Conservation (phyloP, 2,797 vertebrate genomes). For the Sparus aurata region DNA sequence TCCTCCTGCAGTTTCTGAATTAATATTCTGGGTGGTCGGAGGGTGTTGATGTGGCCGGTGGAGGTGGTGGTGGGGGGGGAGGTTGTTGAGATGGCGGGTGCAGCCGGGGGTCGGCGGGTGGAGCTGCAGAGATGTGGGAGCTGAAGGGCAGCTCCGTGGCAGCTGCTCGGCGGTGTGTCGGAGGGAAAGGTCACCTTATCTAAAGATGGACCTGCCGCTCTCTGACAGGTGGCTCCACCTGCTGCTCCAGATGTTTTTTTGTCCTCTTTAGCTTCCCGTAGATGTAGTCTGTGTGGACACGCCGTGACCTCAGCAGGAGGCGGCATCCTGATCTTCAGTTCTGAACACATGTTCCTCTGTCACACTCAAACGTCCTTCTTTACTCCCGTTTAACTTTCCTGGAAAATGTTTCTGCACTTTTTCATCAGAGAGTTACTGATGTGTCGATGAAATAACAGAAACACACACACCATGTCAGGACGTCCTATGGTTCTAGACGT, state of each 20-base stretch:
- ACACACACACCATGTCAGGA: not conserved
- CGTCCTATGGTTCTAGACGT: no score
- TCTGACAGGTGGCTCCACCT: constrained; percentile 52
- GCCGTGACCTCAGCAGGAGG: constrained; percentile 48
- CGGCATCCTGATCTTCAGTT: constrained; percentile 54
- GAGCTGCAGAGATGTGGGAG: not conserved
- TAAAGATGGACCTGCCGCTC: constrained; percentile 30
- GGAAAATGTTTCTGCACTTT: constrained; percentile 8
- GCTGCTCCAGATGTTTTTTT: constrained; percentile 67
- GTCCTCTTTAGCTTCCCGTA: constrained; percentile 56
- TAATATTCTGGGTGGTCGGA: constrained; percentile 10
- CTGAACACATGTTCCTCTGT: constrained; percentile 50
- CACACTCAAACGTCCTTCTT: constrained; percentile 26
- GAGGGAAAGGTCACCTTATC: constrained; percentile 60
- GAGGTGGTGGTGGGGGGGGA: not conserved
- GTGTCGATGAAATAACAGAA: not conserved
- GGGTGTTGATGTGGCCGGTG: not conserved
- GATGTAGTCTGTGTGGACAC: constrained; percentile 35
- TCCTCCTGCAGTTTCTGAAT: not conserved
- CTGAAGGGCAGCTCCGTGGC: constrained; percentile 48
- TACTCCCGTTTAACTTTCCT: constrained; percentile 18
- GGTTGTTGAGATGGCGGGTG: not conserved
- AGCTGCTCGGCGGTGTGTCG: constrained; percentile 42
- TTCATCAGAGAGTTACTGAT: not conserved
- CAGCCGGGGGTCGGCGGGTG: not conserved